Base-by-base conservation (phyloP, 1,140 invertebrate genomes). In the Phortica variegata region DNA sequence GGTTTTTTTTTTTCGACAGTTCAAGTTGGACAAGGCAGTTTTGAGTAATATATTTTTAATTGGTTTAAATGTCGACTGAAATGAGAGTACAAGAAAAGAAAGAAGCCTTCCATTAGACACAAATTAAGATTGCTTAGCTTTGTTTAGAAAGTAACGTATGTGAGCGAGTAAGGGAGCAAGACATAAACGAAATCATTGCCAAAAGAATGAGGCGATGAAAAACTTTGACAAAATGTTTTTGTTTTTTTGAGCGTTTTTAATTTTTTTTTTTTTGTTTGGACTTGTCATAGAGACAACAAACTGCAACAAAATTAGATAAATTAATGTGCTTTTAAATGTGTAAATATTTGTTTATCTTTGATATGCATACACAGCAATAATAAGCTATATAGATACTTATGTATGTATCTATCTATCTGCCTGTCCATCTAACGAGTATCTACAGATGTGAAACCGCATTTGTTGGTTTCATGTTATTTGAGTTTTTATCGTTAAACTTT, bases 31-130 rank as follows among this genome's bases (percentile, higher is more conserved):
- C 62, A 41, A 49, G 50, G 43, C 57, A 54, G 49, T n/a, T n/a
- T n/a, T n/a, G n/a, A n/a, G n/a, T n/a, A n/a, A n/a, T n/a, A n/a
- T n/a, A 45, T 36, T 37, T 44, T 61, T 63, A 66, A 55, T 47
- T 53, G 47, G 51, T 56, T 52, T 63, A 42, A 63, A n/a, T n/a
- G n/a, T n/a, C n/a, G 52, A 68, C 63, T 68, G 63, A 68, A 66
- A 66, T 66, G 62, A 66, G 58, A 68, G 37, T 68, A 68, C 37
- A 68, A 62, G 10, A 58, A 50, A 44, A 63, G 43, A 63, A 46
- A 66, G 43, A 58, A 53, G 47, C 51, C 60, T 63, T 34, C 36
- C 34, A 58, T 65, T 65, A 65, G 42, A 51, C 33, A 47, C 47
- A 47, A 51, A 46, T 47, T 39, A 45, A 55, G 44, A 53, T 51